Evolutionary conservation across 30 jellyfish, hydroid and myxozoan species (phyloP).

Genomic region (Turritopsis rubra): DNA sequence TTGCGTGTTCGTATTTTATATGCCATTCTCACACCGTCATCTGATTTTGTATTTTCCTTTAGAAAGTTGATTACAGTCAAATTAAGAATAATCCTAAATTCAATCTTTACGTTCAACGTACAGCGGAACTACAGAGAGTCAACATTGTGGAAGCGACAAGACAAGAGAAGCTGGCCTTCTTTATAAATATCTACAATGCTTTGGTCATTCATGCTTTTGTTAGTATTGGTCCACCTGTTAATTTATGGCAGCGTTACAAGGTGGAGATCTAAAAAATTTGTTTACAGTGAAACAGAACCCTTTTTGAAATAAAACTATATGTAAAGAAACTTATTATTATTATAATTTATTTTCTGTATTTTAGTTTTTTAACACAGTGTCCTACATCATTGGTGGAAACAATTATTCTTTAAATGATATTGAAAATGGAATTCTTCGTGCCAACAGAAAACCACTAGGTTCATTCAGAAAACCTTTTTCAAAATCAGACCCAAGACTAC

Average conservation of each 20-base stretch:
- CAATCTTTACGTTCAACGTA: conserved; percentile 57
- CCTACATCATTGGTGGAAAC: conserved; percentile 81
- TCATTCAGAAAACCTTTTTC: conserved; percentile 66
- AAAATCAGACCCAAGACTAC: conserved; percentile 63
- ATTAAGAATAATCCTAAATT: conserved; percentile 53
- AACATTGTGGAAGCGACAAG: conserved; percentile 45
- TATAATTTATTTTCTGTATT: neutral
- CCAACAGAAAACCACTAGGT: conserved; percentile 78
- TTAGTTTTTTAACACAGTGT: conserved; percentile 81
- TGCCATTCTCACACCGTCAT: no score
- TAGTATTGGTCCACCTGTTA: conserved; percentile 75
- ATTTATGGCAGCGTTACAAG: conserved; percentile 85
- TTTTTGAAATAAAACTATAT: no score
- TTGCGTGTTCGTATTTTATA: no score
- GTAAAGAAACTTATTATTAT: no score
- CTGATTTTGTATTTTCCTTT: neutral
- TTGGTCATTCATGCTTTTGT: conserved; percentile 84
- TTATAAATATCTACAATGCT: conserved; percentile 72
- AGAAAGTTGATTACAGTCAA: conserved; percentile 79
- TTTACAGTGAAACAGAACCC: neutral
- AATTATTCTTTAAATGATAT: conserved; percentile 66
- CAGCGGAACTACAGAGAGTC: conserved; percentile 84
- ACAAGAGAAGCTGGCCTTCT: conserved; percentile 73
- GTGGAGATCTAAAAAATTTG: conserved; percentile 6
- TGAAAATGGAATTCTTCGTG: conserved; percentile 71